These are phyloP conservation scores for Schizotus pectinicornis DNA, from an alignment of 2,888 invertebrate genomes.

Conservation along the genomic window DNA sequence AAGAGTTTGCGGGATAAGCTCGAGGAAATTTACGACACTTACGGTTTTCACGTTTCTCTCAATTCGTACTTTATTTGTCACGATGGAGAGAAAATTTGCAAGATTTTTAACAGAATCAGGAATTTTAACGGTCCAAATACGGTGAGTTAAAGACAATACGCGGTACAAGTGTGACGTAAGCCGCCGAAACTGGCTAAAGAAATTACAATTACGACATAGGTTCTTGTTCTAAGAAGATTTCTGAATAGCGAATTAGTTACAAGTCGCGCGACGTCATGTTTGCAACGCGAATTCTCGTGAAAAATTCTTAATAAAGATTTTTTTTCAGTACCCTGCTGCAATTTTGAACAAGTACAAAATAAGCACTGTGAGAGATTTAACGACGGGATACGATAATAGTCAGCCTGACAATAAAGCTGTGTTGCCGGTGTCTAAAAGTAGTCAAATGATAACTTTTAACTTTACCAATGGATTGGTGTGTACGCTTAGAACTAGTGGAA, in stretches of 20 bases:
- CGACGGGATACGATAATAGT: constrained; percentile 82
- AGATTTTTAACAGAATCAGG: constrained; percentile 83
- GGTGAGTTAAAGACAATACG: constrained; percentile 58
- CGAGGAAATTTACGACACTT: constrained; percentile 77
- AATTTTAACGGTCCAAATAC: constrained; percentile 69
- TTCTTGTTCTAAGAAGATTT: too few species aligned
- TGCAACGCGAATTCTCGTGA: background rate
- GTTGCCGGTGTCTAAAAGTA: constrained; percentile 69
- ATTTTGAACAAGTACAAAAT: constrained; percentile 70
- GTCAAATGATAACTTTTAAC: constrained; percentile 94
- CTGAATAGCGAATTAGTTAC: too few species aligned
- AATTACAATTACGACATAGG: background rate
- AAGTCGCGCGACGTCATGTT: background rate
- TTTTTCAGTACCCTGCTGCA: constrained; percentile 73
- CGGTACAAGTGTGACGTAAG: too few species aligned
- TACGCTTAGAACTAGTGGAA: constrained; percentile 95
- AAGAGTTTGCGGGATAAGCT: constrained; percentile 69
- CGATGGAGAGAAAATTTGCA: constrained; percentile 70
- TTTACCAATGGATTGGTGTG: constrained; percentile 86
- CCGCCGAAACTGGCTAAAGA: background rate
- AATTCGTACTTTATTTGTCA: constrained; percentile 92
- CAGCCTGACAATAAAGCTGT: constrained; percentile 73
- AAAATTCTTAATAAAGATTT: too few species aligned
- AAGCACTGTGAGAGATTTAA: constrained; percentile 82
- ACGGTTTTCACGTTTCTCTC: constrained; percentile 86